Base-by-base conservation (phyloP, 2,888 invertebrate genomes). In the Epistrophe grossulariae region DNA sequence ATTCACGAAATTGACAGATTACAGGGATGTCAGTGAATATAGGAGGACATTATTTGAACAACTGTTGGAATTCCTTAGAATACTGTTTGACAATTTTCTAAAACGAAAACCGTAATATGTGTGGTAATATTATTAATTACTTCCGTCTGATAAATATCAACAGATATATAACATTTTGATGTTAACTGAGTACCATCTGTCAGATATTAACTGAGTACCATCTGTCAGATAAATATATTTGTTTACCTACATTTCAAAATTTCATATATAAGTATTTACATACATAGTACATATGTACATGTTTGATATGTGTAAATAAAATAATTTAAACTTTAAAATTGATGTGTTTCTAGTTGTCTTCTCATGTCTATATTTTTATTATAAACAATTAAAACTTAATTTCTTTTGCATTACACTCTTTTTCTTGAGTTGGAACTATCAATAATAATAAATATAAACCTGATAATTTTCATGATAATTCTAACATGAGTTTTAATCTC, bases 401-500 rank as follows among this genome's bases (percentile, higher is more conserved):
- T 19, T 43, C 4, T 35, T 17, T 59, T 28, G 13, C 31, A 59
- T 8, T 2, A 6, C 19, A 38, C 8, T 38, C 19, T 1, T 13
- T 19, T 59, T 35, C 43, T 43, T 31, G 10, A 28, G 1, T n/a
- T 28, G 3, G 48, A 28, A 48, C 38, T 19, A 50, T 50, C 35
- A 19, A 48, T 66, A 38, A 48, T 66, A 38, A 38, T 6, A 17
- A 38, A 38, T 6, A 35, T 55, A 17, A 64, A 45, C 45, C 8
- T 31, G 64, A 40, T 43, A 62, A 19, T 17, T 8, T 64, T 24
- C 6, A 17, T 17, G 28, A 62, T 28, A 28, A 15, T 43, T 45
- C 38, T 15, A 68, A 68, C 35, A 68, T 68, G 13, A 68, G 68
- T 68, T 50, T 68, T 52, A 52, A 38, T 68, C 2, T 50, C 15